These are phyloP conservation scores for Aplidium turbinatum DNA, from an alignment of 23 tunicate genomes.

Conservation along the genomic window DNA sequence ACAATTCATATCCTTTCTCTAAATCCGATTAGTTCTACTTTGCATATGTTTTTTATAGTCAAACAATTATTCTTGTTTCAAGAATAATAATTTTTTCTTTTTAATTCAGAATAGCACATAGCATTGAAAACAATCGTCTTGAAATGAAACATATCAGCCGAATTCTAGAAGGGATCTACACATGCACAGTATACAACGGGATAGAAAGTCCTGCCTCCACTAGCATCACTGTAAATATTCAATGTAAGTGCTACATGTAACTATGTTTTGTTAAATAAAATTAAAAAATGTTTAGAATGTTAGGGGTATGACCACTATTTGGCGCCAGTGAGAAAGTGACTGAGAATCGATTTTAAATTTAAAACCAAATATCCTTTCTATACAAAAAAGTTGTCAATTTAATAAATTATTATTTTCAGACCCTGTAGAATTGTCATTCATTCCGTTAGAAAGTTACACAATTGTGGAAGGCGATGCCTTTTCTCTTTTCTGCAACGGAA, in stretches of 20 bases:
- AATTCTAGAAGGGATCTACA: conserved; percentile 32
- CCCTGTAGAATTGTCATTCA: background rate
- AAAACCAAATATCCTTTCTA: no score
- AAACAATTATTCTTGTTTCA: background rate
- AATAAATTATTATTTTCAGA: conserved; percentile 17
- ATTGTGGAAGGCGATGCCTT: conserved; percentile 23
- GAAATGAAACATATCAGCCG: conserved; percentile 37
- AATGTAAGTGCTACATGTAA: conserved; percentile 51
- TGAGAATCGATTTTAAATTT: no score
- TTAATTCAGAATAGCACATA: conserved; percentile 18
- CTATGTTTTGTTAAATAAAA: no score
- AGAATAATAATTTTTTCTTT: no score
- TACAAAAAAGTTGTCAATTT: no score
- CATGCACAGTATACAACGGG: conserved; percentile 49
- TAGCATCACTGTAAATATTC: conserved; percentile 51
- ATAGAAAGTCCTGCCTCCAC: conserved; percentile 33
- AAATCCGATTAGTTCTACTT: no score
- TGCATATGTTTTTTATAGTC: no score
- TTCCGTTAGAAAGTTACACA: conserved; percentile 8
- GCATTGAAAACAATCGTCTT: conserved; percentile 17
- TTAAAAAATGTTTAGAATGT: no score
- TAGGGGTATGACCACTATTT: no score
- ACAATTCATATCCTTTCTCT: no score
- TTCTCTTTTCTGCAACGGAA: conserved; percentile 36
- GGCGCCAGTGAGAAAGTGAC: no score